Percentiles rank a stretch among this genome's conserved stretches.
phyloP scores from a whole-genome alignment of 2,113 vertebrate species.

The Phaethornis superciliosus region DNA sequence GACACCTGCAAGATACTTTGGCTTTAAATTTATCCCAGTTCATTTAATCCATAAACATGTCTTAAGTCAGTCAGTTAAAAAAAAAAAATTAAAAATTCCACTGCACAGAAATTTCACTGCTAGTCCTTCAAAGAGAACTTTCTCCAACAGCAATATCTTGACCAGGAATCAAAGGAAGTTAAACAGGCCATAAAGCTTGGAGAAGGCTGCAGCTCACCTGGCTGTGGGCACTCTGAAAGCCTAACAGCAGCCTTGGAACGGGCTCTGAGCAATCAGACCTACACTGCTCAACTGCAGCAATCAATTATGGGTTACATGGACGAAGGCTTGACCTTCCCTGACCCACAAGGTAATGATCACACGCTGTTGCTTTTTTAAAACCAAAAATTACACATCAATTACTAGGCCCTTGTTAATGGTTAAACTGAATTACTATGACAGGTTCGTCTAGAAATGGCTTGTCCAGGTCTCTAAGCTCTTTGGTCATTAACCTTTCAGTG shows the following conservation, averaged over 20 bases:
- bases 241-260: not conserved
- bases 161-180: not conserved
- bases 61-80: not conserved
- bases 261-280: not conserved
- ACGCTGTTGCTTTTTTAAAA: conserved; percentile 48
- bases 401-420: conserved; percentile 59
- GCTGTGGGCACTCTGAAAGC: not conserved
- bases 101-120: not conserved
- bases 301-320: conserved; percentile 9
- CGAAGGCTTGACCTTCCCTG: conserved; percentile 25
- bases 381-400: conserved; percentile 57
- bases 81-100: not conserved
- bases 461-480: not conserved
- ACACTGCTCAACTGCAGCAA: not conserved
- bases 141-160: not conserved
- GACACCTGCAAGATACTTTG: not conserved
- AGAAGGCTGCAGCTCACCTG: not conserved
- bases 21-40: not conserved
- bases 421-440: conserved; percentile 47
- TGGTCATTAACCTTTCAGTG: conserved; percentile 15
- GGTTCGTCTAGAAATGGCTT: not conserved
- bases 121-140: not conserved
- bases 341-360: conserved; percentile 40
- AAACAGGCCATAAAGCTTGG: not conserved
- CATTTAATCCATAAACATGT: not conserved